Base-by-base conservation (phyloP, 2,888 invertebrate genomes). In the Sarcophaga subvicina region DNA sequence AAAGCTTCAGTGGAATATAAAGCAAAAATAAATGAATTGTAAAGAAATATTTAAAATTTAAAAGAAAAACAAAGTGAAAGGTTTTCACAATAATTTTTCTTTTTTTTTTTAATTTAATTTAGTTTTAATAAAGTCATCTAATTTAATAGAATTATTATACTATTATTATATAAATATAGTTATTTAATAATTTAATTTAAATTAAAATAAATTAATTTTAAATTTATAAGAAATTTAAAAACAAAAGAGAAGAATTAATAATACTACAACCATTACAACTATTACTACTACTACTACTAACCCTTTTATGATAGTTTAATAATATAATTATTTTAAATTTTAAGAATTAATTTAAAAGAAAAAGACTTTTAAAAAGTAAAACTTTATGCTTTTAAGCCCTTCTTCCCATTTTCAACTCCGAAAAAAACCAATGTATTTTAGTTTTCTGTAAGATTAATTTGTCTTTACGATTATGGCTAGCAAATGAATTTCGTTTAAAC, bases 361-460 rank as follows among this genome's bases (percentile, higher is more conserved):
- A 83, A 86, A 86, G 86, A 86, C 86, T 86, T 86, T 71, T 83
- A 80, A 80, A 86, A 86, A 83, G 83, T 83, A 80, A 83, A 80
- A 86, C 77, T 77, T 80, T 80, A 83, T 69, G 83, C 80, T 86
- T 85, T 81, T 79, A 85, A 82, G 85, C 37, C 67, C 67, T 62
- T 20, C 63, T 27, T 20, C 54, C 49, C 37, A 47, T 10, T 11
- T n/a, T 45, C 17, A 14, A 22, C 20, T 2, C 66, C 22, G 2
- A 37, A 37, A 37, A 37, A 37, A 37, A 37, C 10, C 2, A 10
- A 37, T 37, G 10, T 37, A 37, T 37, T 37, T 37, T 37, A 37
- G 37, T 37, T 37, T 37, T 37, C 37, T 37, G 37, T 10, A 37
- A 37, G 37, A 37, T 37, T 10, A 37, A 37, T 8, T 37, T 37